A percentile compares a stretch with the other conserved stretches of the same genome.
Conservation (phyloP, 2,888 invertebrate genomes). For the Junonia oenone region DNA sequence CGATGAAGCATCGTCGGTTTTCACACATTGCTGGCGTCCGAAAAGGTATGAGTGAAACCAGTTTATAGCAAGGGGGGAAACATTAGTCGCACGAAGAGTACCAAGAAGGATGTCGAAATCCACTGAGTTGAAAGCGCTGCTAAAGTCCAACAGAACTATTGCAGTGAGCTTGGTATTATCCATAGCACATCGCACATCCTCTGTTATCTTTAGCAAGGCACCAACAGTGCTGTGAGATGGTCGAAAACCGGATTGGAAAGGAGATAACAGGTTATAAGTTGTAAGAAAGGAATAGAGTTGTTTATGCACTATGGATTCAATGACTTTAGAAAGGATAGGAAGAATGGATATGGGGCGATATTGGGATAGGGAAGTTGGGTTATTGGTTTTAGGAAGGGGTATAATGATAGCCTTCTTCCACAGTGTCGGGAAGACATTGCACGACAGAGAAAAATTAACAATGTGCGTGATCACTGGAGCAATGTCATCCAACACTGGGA, state of each 20-base stretch:
- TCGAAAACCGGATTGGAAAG: constrained; percentile 9
- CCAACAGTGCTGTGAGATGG: constrained; percentile 18
- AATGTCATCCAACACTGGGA: background rate
- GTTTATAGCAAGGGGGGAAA: background rate
- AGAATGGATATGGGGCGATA: background rate
- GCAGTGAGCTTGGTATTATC: background rate
- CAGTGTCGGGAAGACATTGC: constrained; percentile 10
- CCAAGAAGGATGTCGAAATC: background rate
- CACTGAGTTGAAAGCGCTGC: background rate
- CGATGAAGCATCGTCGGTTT: background rate
- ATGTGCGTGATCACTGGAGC: constrained; percentile 1
- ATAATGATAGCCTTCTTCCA: constrained; percentile 36
- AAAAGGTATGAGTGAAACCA: background rate
- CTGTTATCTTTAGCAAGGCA: constrained; percentile 20
- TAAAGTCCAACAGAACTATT: background rate
- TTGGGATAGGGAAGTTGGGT: background rate
- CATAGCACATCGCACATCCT: constrained; percentile 7
- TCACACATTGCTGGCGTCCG: background rate
- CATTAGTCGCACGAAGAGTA: background rate
- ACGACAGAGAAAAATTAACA: constrained; percentile 1
- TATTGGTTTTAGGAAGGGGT: constrained; percentile 5
- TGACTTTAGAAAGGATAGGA: background rate
- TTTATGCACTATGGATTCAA: background rate
- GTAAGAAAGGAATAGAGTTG: background rate
- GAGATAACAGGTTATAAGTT: background rate